These are phyloP conservation scores for Hyles vespertilio DNA, from an alignment of 1,140 invertebrate genomes.

Conservation along the genomic window DNA sequence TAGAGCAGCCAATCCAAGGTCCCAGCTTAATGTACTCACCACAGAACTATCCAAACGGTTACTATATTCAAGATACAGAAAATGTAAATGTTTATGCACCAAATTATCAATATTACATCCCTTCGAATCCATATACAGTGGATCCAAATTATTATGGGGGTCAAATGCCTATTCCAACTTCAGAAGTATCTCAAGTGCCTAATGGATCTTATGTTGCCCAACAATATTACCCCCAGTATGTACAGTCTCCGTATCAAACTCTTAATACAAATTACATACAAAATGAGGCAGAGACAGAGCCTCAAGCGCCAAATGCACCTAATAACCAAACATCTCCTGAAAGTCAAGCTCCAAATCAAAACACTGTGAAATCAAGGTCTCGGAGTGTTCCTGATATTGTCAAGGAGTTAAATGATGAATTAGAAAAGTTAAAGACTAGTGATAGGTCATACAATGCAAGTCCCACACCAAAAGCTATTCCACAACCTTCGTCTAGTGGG, in stretches of 20 bases:
- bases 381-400: conserved; percentile 84
- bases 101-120: conserved; percentile 65
- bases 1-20: conserved; percentile 51
- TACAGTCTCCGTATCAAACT: conserved; percentile 53
- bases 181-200: conserved; percentile 31
- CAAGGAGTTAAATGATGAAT: conserved; percentile 81
- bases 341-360: conserved; percentile 28
- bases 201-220: conserved; percentile 56
- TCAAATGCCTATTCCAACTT: conserved; percentile 36
- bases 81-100: conserved; percentile 55
- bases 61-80: conserved; percentile 45
- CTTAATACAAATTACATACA: conserved; percentile 25
- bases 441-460: conserved; percentile 63
- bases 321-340: conserved; percentile 34
- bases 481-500: conserved; percentile 33
- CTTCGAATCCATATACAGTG: conserved; percentile 38
- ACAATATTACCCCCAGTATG: conserved; percentile 59
- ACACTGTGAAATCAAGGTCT: conserved; percentile 70
- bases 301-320: conserved; percentile 53
- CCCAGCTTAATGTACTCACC: conserved; percentile 48
- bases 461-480: conserved; percentile 42
- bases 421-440: conserved; percentile 73
- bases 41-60: conserved; percentile 58
- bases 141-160: conserved; percentile 43
- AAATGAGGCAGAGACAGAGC: conserved; percentile 23